These are phyloP conservation scores for Ellobius talpinus DNA, from an alignment of 2,113 vertebrate species.

Conservation along the genomic window DNA sequence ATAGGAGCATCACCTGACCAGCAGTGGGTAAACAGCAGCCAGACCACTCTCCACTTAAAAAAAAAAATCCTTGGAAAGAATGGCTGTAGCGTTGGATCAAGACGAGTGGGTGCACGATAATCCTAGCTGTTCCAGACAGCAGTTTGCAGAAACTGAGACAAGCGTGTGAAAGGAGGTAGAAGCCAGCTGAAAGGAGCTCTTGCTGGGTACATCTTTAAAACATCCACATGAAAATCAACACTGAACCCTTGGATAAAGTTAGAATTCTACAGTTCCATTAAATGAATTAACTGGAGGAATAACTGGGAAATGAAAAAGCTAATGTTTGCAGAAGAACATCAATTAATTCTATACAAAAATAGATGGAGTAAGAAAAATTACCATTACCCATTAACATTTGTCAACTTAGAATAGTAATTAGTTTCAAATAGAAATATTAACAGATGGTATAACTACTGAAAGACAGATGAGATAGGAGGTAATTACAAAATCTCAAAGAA, in stretches of 20 bases:
- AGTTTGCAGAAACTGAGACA: background rate
- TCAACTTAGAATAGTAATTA: slow-evolving; percentile 21
- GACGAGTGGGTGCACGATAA: background rate
- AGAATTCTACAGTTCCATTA: background rate
- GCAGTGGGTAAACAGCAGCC: background rate
- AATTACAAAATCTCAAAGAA: background rate
- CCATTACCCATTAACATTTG: background rate
- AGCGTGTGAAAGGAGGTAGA: background rate
- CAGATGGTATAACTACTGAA: background rate
- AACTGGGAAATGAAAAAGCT: slow-evolving; percentile 1
- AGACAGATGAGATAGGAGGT: background rate
- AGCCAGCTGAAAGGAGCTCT: background rate
- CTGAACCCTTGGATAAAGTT: background rate
- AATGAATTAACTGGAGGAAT: background rate
- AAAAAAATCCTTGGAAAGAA: background rate
- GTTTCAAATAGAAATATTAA: slow-evolving; percentile 22
- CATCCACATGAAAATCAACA: slow-evolving; percentile 23
- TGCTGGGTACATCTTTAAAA: slow-evolving; percentile 2
- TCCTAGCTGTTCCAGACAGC: background rate
- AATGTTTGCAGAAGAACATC: slow-evolving; percentile 22
- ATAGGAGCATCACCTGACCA: background rate
- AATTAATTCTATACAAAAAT: slow-evolving; percentile 4
- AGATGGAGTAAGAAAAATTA: slow-evolving; percentile 25
- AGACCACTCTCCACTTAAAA: background rate
- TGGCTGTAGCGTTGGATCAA: background rate